Percentiles rank a stretch among this genome's conserved stretches.
These are phyloP conservation scores for Thamnophis sirtalis DNA, from an alignment of 2,113 vertebrate genomes.

Conservation along the genomic window DNA sequence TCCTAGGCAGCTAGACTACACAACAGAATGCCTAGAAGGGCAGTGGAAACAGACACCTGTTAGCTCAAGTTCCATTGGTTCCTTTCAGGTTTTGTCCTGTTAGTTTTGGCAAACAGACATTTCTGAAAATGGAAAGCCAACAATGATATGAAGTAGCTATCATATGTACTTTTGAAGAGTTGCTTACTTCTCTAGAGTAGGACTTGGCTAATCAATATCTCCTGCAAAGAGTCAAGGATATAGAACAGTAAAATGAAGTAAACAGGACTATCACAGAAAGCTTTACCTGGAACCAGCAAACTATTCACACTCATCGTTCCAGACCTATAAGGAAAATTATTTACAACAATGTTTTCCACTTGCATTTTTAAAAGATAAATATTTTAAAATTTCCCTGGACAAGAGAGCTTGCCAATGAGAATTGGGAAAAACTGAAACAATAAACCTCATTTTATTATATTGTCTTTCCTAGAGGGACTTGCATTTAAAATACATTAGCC, in stretches of 20 bases:
- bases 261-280: neutral
- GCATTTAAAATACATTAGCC: neutral
- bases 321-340: neutral
- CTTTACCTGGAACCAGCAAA: neutral
- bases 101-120: neutral
- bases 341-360: neutral
- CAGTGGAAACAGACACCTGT: neutral
- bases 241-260: neutral
- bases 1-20: neutral
- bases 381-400: neutral
- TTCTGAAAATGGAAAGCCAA: neutral
- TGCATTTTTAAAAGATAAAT: neutral
- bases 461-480: neutral
- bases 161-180: neutral
- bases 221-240: neutral
- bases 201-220: neutral
- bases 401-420: neutral
- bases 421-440: neutral
- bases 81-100: neutral
- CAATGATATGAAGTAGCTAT: neutral
- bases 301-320: neutral
- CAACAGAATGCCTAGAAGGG: neutral
- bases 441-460: neutral
- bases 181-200: neutral
- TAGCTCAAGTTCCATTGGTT: neutral